Percentiles rank a stretch among this genome's conserved stretches.
phyloP scores from a whole-genome alignment of 1,140 invertebrate species.

The Contarinia nasturtii region DNA sequence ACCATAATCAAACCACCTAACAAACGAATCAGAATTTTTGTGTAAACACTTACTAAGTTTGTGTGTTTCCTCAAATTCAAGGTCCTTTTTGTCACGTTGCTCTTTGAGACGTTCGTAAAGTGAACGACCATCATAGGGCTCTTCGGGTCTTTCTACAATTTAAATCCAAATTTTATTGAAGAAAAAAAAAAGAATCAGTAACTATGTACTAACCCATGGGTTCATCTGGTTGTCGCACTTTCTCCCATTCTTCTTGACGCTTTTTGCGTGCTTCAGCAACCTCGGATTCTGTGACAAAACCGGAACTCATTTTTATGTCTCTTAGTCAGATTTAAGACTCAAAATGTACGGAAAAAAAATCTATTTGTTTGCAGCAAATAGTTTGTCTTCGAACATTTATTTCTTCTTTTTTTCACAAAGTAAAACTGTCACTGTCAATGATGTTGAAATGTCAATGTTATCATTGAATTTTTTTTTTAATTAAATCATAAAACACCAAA shows the following conservation, averaged over 20 bases:
- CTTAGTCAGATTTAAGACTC: conserved; percentile 1
- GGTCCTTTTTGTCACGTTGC: conserved; percentile 73
- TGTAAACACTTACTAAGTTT: conserved; percentile 85
- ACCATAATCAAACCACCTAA: too few relatives aligned
- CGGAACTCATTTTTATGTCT: conserved; percentile 52
- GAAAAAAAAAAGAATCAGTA: too few relatives aligned
- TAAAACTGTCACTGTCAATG: not conserved
- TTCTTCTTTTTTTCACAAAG: not conserved
- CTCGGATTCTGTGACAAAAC: conserved; percentile 74
- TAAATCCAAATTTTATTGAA: conserved; percentile 4
- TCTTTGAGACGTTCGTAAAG: conserved; percentile 79
- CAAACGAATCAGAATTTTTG: too few relatives aligned
- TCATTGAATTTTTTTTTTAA: not conserved
- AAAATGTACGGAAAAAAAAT: not conserved
- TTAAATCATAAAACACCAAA: too few relatives aligned
- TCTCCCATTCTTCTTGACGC: conserved; percentile 89
- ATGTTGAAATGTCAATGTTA: not conserved
- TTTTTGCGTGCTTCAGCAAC: conserved; percentile 53
- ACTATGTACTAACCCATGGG: too few relatives aligned
- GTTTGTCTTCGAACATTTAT: too few relatives aligned
- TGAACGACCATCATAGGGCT: conserved; percentile 58
- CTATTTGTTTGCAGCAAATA: not conserved
- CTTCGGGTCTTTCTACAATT: conserved; percentile 63
- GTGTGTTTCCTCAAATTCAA: conserved; percentile 87
- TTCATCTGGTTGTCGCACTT: conserved; percentile 69